Evolutionary conservation across 2,888 invertebrate genomes (phyloP).

Genomic region (Ctena decussata): DNA sequence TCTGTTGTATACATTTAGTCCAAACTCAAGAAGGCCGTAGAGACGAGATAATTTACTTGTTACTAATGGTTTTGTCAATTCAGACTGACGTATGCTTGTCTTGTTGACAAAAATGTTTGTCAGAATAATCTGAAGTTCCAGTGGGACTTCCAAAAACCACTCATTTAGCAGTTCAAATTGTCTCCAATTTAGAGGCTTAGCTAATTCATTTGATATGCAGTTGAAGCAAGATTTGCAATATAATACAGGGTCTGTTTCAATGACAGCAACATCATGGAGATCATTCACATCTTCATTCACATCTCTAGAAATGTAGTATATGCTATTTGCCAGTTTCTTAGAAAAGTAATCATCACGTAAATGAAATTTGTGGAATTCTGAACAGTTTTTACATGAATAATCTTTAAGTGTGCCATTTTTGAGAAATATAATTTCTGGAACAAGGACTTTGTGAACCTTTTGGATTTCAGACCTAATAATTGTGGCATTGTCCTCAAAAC

Average conservation of each 20-base stretch:
- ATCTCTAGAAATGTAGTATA: neutral
- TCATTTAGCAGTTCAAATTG: neutral
- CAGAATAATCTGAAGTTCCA: neutral
- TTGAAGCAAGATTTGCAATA: neutral
- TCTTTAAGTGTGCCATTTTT: too few relatives aligned
- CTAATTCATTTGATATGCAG: neutral
- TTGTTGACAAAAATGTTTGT: neutral
- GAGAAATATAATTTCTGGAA: too few relatives aligned
- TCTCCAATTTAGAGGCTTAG: neutral
- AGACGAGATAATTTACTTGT: neutral
- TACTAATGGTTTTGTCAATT: neutral
- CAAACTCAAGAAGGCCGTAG: neutral
- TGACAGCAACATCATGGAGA: neutral
- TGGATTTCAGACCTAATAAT: too few relatives aligned
- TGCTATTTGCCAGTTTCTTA: neutral
- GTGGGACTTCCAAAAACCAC: neutral
- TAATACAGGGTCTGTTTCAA: neutral
- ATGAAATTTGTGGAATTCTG: neutral
- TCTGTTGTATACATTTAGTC: neutral
- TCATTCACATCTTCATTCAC: neutral
- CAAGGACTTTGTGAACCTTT: too few relatives aligned
- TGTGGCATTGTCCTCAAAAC: too few relatives aligned
- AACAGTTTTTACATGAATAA: neutral
- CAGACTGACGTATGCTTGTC: neutral
- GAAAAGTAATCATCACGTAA: neutral